Evolutionary conservation across 2,888 invertebrate genomes (phyloP).

Genomic region (Fissipunctia ypsillon): DNA sequence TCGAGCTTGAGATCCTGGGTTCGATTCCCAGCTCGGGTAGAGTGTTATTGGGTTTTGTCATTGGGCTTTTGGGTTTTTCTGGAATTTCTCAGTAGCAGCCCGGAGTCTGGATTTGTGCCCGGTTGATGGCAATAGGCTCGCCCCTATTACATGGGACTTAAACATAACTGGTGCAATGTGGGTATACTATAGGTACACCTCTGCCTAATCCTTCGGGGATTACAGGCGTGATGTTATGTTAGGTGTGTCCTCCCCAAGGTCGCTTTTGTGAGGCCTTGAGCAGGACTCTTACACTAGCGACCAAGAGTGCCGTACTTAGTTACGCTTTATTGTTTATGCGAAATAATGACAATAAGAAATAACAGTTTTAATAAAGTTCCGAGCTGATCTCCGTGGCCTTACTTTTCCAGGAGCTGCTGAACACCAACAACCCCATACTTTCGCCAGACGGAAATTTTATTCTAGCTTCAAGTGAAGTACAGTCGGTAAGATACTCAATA

Average conservation of each 20-base stretch:
- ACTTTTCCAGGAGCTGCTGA: constrained; percentile 78
- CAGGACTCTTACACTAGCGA: background rate
- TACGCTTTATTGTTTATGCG: background rate
- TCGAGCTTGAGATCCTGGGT: too few relatives aligned
- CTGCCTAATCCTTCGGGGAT: too few relatives aligned
- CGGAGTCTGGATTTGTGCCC: too few relatives aligned
- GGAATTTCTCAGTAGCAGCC: too few relatives aligned
- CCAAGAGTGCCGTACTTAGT: background rate
- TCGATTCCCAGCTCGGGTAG: too few relatives aligned
- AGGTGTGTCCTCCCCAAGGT: background rate
- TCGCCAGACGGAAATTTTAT: constrained; percentile 85
- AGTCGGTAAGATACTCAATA: constrained; percentile 76
- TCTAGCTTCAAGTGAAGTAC: constrained; percentile 85
- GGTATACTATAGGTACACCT: too few relatives aligned
- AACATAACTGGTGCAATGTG: too few relatives aligned
- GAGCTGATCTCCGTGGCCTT: background rate
- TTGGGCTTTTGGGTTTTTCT: too few relatives aligned
- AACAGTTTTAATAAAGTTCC: background rate
- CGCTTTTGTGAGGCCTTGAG: background rate
- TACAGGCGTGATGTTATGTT: too few relatives aligned
- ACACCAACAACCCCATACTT: constrained; percentile 84
- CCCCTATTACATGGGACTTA: too few relatives aligned
- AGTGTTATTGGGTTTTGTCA: too few relatives aligned
- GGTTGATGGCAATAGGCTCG: too few relatives aligned
- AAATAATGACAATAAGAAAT: background rate